Conservation (phyloP, 2,113 vertebrate species). For the Ailurus styani region DNA sequence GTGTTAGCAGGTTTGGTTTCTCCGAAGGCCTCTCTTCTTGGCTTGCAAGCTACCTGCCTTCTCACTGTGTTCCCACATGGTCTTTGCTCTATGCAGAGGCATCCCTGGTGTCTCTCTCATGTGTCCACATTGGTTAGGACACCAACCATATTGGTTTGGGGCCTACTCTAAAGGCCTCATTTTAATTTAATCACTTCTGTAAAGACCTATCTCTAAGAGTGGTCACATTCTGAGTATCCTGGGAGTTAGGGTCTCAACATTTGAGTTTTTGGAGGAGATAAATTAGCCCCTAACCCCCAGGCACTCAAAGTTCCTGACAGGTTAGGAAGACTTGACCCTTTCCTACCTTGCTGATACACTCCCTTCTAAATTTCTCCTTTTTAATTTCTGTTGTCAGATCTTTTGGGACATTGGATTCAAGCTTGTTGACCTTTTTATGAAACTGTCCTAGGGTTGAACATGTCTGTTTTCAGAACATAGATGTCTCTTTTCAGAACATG, state of each 20-base stretch:
- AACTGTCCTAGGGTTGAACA: not conserved
- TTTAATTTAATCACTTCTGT: not conserved
- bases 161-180: not conserved
- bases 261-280: not conserved
- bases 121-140: not conserved
- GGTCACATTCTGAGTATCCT: not conserved
- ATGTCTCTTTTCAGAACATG: not conserved
- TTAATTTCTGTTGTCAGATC: not conserved
- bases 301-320: not conserved
- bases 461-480: not conserved
- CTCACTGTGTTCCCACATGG: too few species aligned
- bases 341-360: not conserved
- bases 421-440: not conserved
- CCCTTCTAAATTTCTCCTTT: not conserved
- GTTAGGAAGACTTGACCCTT: not conserved
- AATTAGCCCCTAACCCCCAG: not conserved
- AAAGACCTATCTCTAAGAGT: not conserved
- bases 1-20: not conserved
- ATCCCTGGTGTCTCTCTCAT: not conserved
- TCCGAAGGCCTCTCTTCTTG: not conserved
- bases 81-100: not conserved
- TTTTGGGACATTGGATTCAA: not conserved
- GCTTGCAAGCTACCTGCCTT: not conserved
- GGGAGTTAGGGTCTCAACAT: not conserved
- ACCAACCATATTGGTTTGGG: not conserved